Conservation (phyloP, 53 echinoderm and acorn worm genomes). For the Astropecten irregularis region DNA sequence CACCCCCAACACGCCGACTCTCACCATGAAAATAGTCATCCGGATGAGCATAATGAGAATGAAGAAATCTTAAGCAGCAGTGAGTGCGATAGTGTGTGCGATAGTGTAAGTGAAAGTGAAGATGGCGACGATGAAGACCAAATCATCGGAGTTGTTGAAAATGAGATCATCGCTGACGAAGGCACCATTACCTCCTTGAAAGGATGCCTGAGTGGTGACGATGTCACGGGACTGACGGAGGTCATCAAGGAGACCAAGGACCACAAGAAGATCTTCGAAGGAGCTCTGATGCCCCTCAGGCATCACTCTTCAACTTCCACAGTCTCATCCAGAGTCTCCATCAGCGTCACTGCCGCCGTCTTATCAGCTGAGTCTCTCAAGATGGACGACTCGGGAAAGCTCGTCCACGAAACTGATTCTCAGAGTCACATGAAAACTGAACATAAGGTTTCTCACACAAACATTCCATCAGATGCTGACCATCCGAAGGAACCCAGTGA, state of each 20-base stretch:
- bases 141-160: conserved; percentile 83
- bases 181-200: conserved; percentile 22
- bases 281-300: conserved; percentile 48
- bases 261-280: conserved; percentile 67
- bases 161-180: conserved; percentile 62
- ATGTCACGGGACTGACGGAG: conserved; percentile 37
- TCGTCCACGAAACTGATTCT: conserved; percentile 27
- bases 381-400: conserved; percentile 46
- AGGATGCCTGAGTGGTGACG: conserved; percentile 25
- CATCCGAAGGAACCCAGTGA: background rate
- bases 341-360: conserved; percentile 63
- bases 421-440: background rate
- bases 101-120: conserved; percentile 8
- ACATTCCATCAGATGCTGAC: conserved; percentile 7
- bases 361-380: conserved; percentile 64
- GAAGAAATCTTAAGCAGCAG: conserved; percentile 9
- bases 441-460: background rate
- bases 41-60: background rate
- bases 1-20: background rate
- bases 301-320: conserved; percentile 26
- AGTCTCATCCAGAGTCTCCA: conserved; percentile 31
- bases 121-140: conserved; percentile 70
- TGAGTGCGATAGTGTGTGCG: background rate
- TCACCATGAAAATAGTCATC: background rate
- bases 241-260: conserved; percentile 61